A percentile compares a stretch with the other conserved stretches of the same genome.
Conservation (phyloP, 1,140 invertebrate genomes). For the Dysdera silvatica region DNA sequence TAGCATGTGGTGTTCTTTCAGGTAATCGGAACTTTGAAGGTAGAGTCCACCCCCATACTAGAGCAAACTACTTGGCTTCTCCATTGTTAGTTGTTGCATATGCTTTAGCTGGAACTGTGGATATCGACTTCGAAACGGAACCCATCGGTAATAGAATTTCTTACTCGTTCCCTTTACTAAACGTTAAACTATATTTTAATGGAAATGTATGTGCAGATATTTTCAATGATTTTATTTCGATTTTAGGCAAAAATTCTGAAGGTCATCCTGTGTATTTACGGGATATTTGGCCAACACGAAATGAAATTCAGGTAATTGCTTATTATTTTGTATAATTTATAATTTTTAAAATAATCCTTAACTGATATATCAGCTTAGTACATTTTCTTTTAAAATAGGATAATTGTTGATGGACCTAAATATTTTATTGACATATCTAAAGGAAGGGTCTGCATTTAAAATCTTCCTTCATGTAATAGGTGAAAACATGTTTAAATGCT, state of each 20-base stretch:
- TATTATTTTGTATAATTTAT: neutral
- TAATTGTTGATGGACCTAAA: neutral
- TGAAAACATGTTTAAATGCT: neutral
- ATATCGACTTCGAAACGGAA: slow-evolving; percentile 88
- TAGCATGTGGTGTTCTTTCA: slow-evolving; percentile 88
- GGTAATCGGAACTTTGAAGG: slow-evolving; percentile 98
- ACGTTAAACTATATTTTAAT: neutral
- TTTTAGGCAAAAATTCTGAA: slow-evolving; percentile 56
- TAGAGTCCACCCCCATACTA: slow-evolving; percentile 87
- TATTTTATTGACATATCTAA: too few species aligned
- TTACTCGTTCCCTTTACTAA: neutral
- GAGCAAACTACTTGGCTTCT: slow-evolving; percentile 93
- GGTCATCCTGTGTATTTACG: slow-evolving; percentile 70
- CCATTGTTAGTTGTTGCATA: slow-evolving; percentile 94
- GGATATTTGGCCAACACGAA: slow-evolving; percentile 92
- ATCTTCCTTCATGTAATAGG: neutral
- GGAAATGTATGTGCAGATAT: neutral
- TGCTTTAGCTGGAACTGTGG: slow-evolving; percentile 84
- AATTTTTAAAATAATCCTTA: neutral
- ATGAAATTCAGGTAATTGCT: slow-evolving; percentile 59
- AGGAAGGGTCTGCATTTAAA: too few species aligned
- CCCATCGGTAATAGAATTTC: slow-evolving; percentile 59
- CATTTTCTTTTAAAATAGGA: neutral
- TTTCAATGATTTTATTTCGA: neutral
- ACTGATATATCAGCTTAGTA: neutral